These are phyloP conservation scores for Cantharis flavilabris DNA, from an alignment of 2,888 invertebrate genomes.

Conservation along the genomic window DNA sequence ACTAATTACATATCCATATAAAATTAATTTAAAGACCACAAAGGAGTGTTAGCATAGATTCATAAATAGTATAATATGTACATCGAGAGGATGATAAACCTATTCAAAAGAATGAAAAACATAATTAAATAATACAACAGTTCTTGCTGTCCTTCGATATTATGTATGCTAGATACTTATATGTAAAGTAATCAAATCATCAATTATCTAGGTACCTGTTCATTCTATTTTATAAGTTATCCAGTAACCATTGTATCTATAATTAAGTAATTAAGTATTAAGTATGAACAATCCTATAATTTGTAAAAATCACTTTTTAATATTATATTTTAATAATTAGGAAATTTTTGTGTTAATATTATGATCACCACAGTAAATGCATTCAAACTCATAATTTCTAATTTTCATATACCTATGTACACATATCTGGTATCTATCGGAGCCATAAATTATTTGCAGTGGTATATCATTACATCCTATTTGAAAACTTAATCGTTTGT, in stretches of 20 bases:
- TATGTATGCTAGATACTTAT: background rate
- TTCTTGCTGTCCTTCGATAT: background rate
- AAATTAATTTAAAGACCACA: background rate
- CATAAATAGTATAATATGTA: background rate
- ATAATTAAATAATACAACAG: background rate
- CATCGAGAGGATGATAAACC: background rate
- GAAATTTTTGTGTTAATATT: background rate
- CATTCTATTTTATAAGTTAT: background rate
- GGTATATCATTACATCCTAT: conserved; percentile 20
- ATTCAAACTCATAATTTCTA: background rate
- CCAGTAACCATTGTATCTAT: background rate
- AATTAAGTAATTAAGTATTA: background rate
- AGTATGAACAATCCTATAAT: background rate
- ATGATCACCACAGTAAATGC: background rate
- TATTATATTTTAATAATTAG: background rate
- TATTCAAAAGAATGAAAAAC: background rate
- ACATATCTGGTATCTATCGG: background rate
- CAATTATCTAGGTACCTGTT: background rate
- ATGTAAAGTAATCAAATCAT: background rate
- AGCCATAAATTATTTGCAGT: conserved; percentile 19
- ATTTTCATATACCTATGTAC: too few species aligned
- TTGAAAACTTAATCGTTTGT: conserved; percentile 33
- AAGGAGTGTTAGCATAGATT: background rate
- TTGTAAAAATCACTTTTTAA: background rate
- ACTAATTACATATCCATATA: background rate